Base-by-base conservation (phyloP, 2,797 vertebrate genomes). In the Thamnophis elegans region DNA sequence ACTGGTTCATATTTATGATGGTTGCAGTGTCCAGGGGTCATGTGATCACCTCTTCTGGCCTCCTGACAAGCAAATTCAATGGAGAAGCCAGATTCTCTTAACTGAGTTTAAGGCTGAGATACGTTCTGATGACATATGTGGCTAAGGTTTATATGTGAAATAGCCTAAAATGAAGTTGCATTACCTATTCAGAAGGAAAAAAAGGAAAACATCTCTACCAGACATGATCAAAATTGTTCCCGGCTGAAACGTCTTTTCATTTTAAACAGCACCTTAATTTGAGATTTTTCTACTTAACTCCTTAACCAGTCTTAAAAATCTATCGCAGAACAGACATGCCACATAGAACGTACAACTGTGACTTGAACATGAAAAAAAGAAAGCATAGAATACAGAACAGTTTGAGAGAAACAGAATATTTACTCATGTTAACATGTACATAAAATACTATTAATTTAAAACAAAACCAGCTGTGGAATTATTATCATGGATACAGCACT, bases 361-460 rank as follows among this genome's bases (percentile, higher is more conserved):
- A 32, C 26, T 87, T 54, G 73, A 12, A 87, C n/a, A n/a, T n/a
- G 53, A 14, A 85, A 60, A 0, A 54, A 51, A 9, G 11, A 56
- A 16, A 56, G 28, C n/a, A 47, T 0, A 89, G 60, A 93, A n/a
- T 16, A 86, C 1, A 91, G 65, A 28, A 26, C 13, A n/a, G 42
- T 0, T 47, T 53, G 11, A 90, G 47, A n/a, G n/a, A 90, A 93
- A 92, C 0, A 88, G 25, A 89, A 20, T 62, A 62, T 53, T 92
- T 88, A 91, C 28, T 73, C 62, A 59, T 65, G 28, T 82, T 89
- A 82, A 32, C 54, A 85, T 42, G 18, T 55, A 88, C 47, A 90
- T 89, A 91, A 94, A 0, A 89, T 68, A 42, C 3, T 7, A 32
- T 89, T 55, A n/a, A 91, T 92, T 93, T 51, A 91, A 91, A 94